These are phyloP conservation scores for Epinephelus fuscoguttatus DNA, from an alignment of 2,113 vertebrate species.

Conservation along the genomic window DNA sequence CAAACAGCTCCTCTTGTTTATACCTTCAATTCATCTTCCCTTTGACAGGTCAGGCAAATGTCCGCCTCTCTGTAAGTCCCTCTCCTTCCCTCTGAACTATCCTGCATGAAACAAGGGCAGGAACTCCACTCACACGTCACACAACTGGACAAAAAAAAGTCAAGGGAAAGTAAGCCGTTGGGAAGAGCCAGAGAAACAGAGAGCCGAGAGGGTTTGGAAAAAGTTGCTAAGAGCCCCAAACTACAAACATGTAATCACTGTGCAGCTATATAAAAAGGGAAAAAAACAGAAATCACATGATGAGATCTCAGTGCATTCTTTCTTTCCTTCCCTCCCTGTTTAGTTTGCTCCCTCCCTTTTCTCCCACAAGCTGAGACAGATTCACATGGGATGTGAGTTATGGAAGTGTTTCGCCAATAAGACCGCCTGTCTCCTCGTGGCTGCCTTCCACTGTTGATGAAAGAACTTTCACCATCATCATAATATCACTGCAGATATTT, in stretches of 20 bases:
- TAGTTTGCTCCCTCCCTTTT: constrained; percentile 73
- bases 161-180: constrained; percentile 64
- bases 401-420: constrained; percentile 57
- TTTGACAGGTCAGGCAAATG: constrained; percentile 59
- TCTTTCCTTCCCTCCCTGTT: constrained; percentile 72
- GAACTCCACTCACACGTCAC: constrained; percentile 80
- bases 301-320: constrained; percentile 76
- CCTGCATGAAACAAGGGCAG: constrained; percentile 71
- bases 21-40: constrained; percentile 62
- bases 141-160: constrained; percentile 54
- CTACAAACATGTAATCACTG: constrained; percentile 69
- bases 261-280: constrained; percentile 59
- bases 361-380: constrained; percentile 82
- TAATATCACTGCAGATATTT: constrained; percentile 14
- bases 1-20: constrained; percentile 68
- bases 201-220: constrained; percentile 70
- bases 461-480: constrained; percentile 29
- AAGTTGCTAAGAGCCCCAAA: constrained; percentile 64
- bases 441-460: constrained; percentile 36
- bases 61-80: constrained; percentile 52
- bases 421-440: constrained; percentile 26
- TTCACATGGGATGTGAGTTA: constrained; percentile 74
- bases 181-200: constrained; percentile 42
- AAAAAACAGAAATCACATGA: constrained; percentile 72
- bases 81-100: constrained; percentile 50